Conservation (phyloP, 2,113 vertebrate species). For the Noturus placidus region DNA sequence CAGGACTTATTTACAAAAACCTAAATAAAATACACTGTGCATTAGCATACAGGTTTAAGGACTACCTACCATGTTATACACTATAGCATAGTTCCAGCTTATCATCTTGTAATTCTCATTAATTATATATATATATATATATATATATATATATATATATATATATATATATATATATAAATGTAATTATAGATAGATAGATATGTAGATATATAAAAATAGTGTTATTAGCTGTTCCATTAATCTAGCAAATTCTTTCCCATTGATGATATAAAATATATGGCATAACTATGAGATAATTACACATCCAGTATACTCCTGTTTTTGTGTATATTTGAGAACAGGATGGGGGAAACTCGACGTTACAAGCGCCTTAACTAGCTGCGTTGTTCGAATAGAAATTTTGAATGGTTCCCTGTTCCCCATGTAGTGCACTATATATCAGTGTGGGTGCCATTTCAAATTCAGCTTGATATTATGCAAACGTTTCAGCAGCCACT, state of each 20-base stretch:
- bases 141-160: background rate
- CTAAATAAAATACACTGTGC: conserved; percentile 26
- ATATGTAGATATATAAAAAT: too few species aligned
- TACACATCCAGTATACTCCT: conserved; percentile 26
- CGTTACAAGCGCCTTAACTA: conserved; percentile 54
- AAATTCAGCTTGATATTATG: conserved; percentile 52
- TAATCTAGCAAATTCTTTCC: conserved; percentile 33
- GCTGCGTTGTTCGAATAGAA: conserved; percentile 19
- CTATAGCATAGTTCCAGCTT: conserved; percentile 31
- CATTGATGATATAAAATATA: conserved; percentile 7
- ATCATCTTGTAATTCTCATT: conserved; percentile 22
- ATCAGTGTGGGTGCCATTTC: conserved; percentile 12
- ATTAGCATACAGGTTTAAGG: conserved; percentile 28
- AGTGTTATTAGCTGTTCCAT: conserved; percentile 29
- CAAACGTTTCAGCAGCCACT: conserved; percentile 46
- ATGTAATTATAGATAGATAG: too few species aligned
- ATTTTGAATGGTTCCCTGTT: background rate
- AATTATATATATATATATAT: background rate
- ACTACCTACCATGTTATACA: conserved; percentile 20
- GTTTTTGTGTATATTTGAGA: conserved; percentile 37
- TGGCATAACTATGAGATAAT: conserved; percentile 37
- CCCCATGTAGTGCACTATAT: background rate
- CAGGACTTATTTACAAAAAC: conserved; percentile 16
- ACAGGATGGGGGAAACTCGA: conserved; percentile 12
- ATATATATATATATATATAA: background rate